Conservation (phyloP, 2,888 invertebrate genomes). For the Dioctria rufipes region DNA sequence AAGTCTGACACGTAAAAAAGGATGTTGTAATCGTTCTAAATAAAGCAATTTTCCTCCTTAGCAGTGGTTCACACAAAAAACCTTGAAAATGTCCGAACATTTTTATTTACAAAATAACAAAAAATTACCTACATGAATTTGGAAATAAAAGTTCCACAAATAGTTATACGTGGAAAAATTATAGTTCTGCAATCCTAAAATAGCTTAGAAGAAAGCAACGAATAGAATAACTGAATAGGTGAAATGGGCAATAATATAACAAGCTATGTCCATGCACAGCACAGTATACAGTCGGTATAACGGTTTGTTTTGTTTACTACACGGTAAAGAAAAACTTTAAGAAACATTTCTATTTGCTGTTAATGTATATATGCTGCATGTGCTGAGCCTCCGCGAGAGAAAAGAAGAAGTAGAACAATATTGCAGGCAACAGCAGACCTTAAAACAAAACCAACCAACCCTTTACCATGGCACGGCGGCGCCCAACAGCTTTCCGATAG, state of each 20-base stretch:
- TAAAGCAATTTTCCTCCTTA: too few species aligned
- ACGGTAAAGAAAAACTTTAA: not conserved
- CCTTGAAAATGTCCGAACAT: not conserved
- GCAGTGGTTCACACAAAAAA: not conserved
- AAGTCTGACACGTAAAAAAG: too few species aligned
- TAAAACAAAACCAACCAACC: not conserved
- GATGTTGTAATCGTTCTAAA: too few species aligned
- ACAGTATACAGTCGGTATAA: constrained; percentile 9
- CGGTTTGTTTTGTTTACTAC: constrained; percentile 34
- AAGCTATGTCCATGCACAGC: not conserved
- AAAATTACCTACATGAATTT: not conserved
- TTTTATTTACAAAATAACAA: too few species aligned
- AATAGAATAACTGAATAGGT: not conserved
- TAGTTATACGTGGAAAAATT: constrained; percentile 8
- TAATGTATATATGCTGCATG: too few species aligned
- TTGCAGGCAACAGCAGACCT: not conserved
- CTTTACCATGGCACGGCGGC: not conserved
- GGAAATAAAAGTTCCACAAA: constrained; percentile 13
- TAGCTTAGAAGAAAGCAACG: constrained; percentile 3
- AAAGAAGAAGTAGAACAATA: not conserved
- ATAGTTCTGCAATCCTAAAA: constrained; percentile 36
- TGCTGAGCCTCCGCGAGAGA: not conserved
- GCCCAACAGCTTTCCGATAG: too few species aligned
- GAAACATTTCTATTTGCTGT: too few species aligned
- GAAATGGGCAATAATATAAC: constrained; percentile 7